Evolutionary conservation across 1,140 invertebrate species (phyloP), one percentile per base, ranked within the genome.

Genomic region (Drosophila pseudoobscura): DNA sequence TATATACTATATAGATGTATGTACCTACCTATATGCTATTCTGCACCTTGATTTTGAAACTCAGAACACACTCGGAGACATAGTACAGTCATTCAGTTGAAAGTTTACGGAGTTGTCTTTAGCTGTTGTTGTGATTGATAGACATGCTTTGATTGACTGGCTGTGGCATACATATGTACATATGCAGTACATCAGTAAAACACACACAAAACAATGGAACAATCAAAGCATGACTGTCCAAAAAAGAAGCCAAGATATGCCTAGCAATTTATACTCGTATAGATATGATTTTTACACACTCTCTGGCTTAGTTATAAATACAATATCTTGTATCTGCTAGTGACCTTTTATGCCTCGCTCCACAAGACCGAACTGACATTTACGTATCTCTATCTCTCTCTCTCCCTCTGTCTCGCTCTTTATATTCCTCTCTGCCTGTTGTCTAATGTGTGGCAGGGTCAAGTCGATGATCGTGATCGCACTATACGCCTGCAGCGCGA

Each of bases 381-480:
- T 72, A 75, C 71, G 64, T 46, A 58, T 52, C 58, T 60, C 22
- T 44, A 17, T 55, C 24, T 64, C 39, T 60, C 35, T 71, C 58
- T 60, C 22, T 44, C 20, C 51, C 20, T 64, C n/a, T n/a, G n/a
- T n/a, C n/a, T n/a, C n/a, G n/a, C n/a, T 63, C 29, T 5, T 52
- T 26, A 29, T 60, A 26, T 71, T n/a, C 44, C 20, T 43, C 31
- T 68, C 2, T 51, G 44, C 6, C 7, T 47, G 8, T 39, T n/a
- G 31, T 45, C 24, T 26, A 26, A 53, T 29, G 52, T 26, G 15
- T 35, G 57, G 52, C 57, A 92, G 91, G 88, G 94, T 55, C 95
- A 96, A 92, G 90, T 96, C 57, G 95, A 96, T 76, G 95, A 96
- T 90, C 94, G 94, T 83, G 95, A 96, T 85, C 92, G 94, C 61